Conservation (phyloP, 1,140 invertebrate species). For the Xylocopa sonorina region DNA sequence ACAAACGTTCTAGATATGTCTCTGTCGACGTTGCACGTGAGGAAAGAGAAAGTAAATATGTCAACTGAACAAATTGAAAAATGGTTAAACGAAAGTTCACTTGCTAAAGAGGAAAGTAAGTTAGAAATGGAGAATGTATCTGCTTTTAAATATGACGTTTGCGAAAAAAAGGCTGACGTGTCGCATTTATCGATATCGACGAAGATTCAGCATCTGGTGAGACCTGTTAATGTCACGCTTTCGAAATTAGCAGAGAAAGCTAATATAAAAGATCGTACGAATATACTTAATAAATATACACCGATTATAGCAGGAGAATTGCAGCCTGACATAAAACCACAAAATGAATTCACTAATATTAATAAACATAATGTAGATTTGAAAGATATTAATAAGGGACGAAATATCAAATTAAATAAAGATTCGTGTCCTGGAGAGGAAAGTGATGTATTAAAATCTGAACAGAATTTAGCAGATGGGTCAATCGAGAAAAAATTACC, state of each 20-base stretch:
- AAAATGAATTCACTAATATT: slow-evolving; percentile 41
- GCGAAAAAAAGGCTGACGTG: slow-evolving; percentile 69
- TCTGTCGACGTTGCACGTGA: slow-evolving; percentile 65
- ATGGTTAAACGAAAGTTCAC: slow-evolving; percentile 86
- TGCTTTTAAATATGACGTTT: slow-evolving; percentile 72
- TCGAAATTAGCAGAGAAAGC: slow-evolving; percentile 76
- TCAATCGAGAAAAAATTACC: slow-evolving; percentile 71
- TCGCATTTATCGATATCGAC: slow-evolving; percentile 79
- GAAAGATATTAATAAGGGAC: slow-evolving; percentile 63
- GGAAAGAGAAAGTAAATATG: slow-evolving; percentile 88
- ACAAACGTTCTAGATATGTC: slow-evolving; percentile 75
- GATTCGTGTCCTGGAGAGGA: slow-evolving; percentile 65
- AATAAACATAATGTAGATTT: slow-evolving; percentile 60
- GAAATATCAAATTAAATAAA: slow-evolving; percentile 57
- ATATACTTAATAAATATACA: slow-evolving; percentile 30
- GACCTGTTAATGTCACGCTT: slow-evolving; percentile 79
- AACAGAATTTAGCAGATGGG: slow-evolving; percentile 53
- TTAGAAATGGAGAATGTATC: slow-evolving; percentile 80
- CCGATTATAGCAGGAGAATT: slow-evolving; percentile 6
- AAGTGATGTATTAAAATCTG: slow-evolving; percentile 66
- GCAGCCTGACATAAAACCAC: slow-evolving; percentile 30
- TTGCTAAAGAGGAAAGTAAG: slow-evolving; percentile 83
- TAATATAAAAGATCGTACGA: slow-evolving; percentile 48
- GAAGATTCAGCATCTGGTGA: slow-evolving; percentile 79
- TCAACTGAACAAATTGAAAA: slow-evolving; percentile 88